A percentile compares a stretch with the other conserved stretches of the same genome.
Evolutionary conservation across 2,888 invertebrate genomes (phyloP).

Genomic region (Ochropleura plecta): DNA sequence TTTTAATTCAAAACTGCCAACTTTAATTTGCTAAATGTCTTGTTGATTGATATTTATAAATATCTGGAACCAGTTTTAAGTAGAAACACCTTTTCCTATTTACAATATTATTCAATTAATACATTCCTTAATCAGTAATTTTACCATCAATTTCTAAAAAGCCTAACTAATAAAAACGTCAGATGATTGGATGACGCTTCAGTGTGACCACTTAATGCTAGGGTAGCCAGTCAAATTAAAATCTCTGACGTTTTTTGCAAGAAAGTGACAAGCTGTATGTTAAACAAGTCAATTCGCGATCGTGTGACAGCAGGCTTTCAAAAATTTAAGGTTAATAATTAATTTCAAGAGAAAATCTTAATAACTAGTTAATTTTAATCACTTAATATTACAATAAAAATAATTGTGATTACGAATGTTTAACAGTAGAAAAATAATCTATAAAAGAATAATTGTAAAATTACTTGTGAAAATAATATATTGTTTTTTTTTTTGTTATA

Average conservation of each 20-base stretch:
- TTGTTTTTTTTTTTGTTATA: not conserved
- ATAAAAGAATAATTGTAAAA: conserved; percentile 18
- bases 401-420: conserved; percentile 49
- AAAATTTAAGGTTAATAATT: not conserved
- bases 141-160: conserved; percentile 8
- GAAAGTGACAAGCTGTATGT: too few species aligned
- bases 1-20: not conserved
- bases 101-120: conserved; percentile 39
- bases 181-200: not conserved
- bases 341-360: conserved; percentile 18
- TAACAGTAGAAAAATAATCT: conserved; percentile 19
- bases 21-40: not conserved
- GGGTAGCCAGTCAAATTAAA: too few species aligned
- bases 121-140: conserved; percentile 19
- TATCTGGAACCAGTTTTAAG: conserved; percentile 25
- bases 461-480: conserved; percentile 5
- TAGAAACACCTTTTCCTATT: conserved; percentile 25
- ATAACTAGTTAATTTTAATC: conserved; percentile 24
- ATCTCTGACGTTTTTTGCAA: too few species aligned
- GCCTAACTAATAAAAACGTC: not conserved
- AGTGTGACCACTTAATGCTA: too few species aligned
- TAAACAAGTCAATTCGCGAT: too few species aligned
- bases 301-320: conserved; percentile 6
- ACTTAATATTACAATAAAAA: conserved; percentile 35
- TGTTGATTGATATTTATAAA: not conserved